Evolutionary conservation across 2,888 invertebrate species (phyloP).

Genomic region (Hirtodrosophila trivittata): DNA sequence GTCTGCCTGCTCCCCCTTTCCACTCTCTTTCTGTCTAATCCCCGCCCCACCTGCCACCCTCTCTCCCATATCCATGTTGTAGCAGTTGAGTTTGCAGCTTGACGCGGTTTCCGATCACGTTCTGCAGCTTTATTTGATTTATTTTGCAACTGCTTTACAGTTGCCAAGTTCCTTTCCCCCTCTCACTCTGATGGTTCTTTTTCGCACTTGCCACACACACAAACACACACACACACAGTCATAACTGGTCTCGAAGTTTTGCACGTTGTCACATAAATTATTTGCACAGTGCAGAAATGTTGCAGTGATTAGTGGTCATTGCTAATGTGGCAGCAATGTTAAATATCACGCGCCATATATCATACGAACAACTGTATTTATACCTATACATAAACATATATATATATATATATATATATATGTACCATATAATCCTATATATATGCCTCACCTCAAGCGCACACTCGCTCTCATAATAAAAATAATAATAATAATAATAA

Average conservation of each 20-base stretch:
- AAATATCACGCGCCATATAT: conserved; percentile 69
- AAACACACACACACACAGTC: conserved; percentile 1
- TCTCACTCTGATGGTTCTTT: background rate
- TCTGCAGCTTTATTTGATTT: conserved; percentile 71
- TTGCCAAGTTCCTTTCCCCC: conserved; percentile 1
- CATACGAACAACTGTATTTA: conserved; percentile 24
- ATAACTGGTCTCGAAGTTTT: conserved; percentile 30
- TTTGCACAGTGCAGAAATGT: conserved; percentile 46
- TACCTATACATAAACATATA: conserved; percentile 20
- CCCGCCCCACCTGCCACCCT: background rate
- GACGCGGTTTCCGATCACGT: conserved; percentile 61
- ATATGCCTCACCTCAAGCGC: background rate
- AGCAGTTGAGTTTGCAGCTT: conserved; percentile 18
- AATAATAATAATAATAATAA: background rate
- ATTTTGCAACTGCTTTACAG: conserved; percentile 52
- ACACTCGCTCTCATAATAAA: background rate
- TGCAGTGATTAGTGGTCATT: conserved; percentile 62
- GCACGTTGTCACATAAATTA: conserved; percentile 72
- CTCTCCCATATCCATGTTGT: background rate
- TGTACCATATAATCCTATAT: background rate
- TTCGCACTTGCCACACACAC: conserved; percentile 4
- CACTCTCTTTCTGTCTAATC: too few relatives aligned
- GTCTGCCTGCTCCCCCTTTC: background rate
- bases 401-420: conserved; percentile 9
- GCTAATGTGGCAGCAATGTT: conserved; percentile 62